Evolutionary conservation across 2,113 vertebrate genomes (phyloP), one percentile per base, ranked within the genome.

Genomic region (Clarias gariepinus): DNA sequence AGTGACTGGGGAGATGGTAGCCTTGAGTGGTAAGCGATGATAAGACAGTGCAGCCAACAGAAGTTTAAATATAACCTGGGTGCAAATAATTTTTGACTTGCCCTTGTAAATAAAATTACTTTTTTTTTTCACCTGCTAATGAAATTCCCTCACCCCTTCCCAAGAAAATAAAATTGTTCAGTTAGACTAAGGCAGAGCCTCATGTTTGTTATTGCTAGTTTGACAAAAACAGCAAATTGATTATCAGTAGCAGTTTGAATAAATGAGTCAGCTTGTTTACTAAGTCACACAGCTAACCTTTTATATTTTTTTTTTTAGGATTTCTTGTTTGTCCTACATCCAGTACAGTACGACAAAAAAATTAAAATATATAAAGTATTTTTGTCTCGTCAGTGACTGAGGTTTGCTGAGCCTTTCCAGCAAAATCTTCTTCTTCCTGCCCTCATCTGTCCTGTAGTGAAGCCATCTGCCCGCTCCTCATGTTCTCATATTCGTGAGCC

Each of bases 401-500:
- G 7, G 33, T 60, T 77, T 61, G 41, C 21, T 60, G 10, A 61
- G 58, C 21, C 10, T 61, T 61, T 33, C 57, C 41, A 81, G 61
- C 3, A 19, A n/a, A 23, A 82, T 64, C 85, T 52, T 82, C n/a
- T 23, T 15, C 63, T 80, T 78, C 76, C 47, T 71, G n/a, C 82
- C 23, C 55, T 69, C 25, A 16, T 36, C 71, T 74, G 82, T 76
- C 84, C 16, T 69, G 47, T 55, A 53, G 81, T 55, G 81, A 83
- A 41, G 64, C 85, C 80, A 28, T 80, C 66, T 85, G 52, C 61
- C 60, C 12, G 8, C 33, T 74, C 33, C 2, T 64, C 78, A 41
- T 18, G 63, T 28, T 55, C 55, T 47, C n/a, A 69, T 83, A 55
- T 41, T 33, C n/a, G 4, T 15, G 30, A 81, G 30, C 41, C 11